Evolutionary conservation across 2,888 invertebrate species (phyloP), one percentile per base, ranked within the genome.

Genomic region (Melinopterus prodromus): DNA sequence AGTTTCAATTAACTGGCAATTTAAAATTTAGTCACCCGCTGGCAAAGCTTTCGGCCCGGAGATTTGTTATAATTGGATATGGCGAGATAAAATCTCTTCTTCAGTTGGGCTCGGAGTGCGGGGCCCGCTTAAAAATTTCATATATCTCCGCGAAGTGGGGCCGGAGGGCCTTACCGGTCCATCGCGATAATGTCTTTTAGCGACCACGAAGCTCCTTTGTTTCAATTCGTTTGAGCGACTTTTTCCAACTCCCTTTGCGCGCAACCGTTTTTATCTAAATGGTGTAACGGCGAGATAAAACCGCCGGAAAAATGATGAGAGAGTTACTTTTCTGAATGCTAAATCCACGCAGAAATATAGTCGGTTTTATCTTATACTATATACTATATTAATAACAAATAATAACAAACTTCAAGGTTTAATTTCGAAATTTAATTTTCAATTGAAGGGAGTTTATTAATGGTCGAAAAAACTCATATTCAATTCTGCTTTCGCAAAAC

Each of bases 1-100:
- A 53, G 9, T 74, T 74, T 74, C 74, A 74, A 74, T 74, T 74
- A 74, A 74, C 74, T 74, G 74, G 74, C 74, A 74, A 74, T 74
- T 74, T 74, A 74, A 74, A 74, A 74, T 74, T 74, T 74, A 74
- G 74, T 74, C 74, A 37, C 74, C 74, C 53, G 53, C 53, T 53
- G 9, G 53, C 53, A 53, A 53, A 53, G 74, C 37, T 37, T 74
- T 36, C 36, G n/a, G 35, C 37, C 36, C 74, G 9, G 74, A 74
- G 74, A 74, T 74, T 74, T 74, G 74, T 74, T 74, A 74, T 74
- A 74, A 74, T 74, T 74, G 74, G 74, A 74, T 36, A 35, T 16
- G 74, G 37, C 37, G 37, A 74, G 37, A 74, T 74, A 53, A 53
- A 53, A 53, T 53, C 53, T 53, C 53, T 53, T 7, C 53, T 53